Percentiles rank a stretch among this genome's conserved stretches.
phyloP scores from a whole-genome alignment of 2,888 invertebrate species.

The Hypomecis punctinalis region DNA sequence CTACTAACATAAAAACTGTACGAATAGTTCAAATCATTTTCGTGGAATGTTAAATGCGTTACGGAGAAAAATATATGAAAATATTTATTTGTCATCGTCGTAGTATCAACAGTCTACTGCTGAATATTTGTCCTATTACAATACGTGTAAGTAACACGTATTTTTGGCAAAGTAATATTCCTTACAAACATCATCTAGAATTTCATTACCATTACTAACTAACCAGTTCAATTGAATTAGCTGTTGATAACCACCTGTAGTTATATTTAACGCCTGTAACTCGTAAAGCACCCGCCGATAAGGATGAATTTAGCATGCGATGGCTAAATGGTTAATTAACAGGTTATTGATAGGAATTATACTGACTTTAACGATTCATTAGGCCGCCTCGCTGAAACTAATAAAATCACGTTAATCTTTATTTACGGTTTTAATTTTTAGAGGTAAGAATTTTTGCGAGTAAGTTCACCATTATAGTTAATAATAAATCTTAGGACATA shows the following conservation, averaged over 20 bases:
- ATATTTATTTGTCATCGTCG: too few species aligned
- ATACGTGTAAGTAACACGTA: too few species aligned
- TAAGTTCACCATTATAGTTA: constrained; percentile 51
- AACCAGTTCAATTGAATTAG: constrained; percentile 25
- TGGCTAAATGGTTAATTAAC: constrained; percentile 23
- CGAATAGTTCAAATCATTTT: too few species aligned
- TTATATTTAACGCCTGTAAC: constrained; percentile 26
- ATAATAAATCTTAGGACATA: too few species aligned
- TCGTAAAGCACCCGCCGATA: constrained; percentile 29
- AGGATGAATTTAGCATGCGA: constrained; percentile 26
- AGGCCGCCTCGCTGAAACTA: constrained; percentile 54
- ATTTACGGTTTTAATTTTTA: constrained; percentile 65
- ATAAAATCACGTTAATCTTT: constrained; percentile 64
- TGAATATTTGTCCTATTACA: too few species aligned
- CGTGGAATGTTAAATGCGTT: too few species aligned
- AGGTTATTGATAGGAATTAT: constrained; percentile 29
- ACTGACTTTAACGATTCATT: constrained; percentile 59
- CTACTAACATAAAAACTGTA: neutral
- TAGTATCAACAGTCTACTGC: too few species aligned
- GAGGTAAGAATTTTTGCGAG: constrained; percentile 55
- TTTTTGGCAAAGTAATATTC: neutral
- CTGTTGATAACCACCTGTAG: constrained; percentile 19
- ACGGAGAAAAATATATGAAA: too few species aligned
- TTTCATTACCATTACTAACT: constrained; percentile 18
- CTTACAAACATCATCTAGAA: constrained; percentile 1